Evolutionary conservation across 2,113 vertebrate genomes (phyloP), one percentile per base, ranked within the genome.

Genomic region (Regulus satrapa): DNA sequence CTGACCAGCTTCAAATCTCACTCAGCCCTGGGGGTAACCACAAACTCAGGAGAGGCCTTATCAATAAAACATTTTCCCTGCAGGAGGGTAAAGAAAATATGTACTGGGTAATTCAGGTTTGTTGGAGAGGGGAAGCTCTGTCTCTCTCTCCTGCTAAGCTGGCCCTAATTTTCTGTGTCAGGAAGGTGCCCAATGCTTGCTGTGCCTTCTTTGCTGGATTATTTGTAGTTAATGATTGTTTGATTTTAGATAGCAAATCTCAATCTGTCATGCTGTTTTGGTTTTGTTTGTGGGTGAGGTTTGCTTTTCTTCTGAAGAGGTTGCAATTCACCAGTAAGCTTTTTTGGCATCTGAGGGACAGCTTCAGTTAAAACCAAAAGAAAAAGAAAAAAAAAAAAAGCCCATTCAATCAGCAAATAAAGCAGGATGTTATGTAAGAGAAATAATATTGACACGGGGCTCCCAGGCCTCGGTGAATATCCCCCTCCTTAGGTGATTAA

Each of bases 401-500:
- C 29, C 28, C 49, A 89, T 74, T 92, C 75, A 89, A 96, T 96
- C 43, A 89, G 46, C 85, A 88, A 78, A 89, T 94, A 94, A 73
- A 91, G 48, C 76, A 92, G 91, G 74, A 74, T 77, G 94, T 96
- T 98, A 97, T 41, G 25, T 97, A 98, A 98, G 78, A 85, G 68
- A 26, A 96, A 93, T 94, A 94, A 93, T 46, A 94, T 59, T 94
- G 92, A 95, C 95, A 82, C 1, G n/a, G 74, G 82, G 89, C 72
- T 95, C 90, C 69, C 88, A 3, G 14, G 66, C 83, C 94, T 68
- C 2, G 0, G 23, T 62, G 71, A 46, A 18, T 92, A 91, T 89
- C 89, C 84, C 75, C 71, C 52, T 97, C 90, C 46, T 90, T 95
- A 95, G 89, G 94, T 97, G 97, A 98, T 98, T 97, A 97, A 95